Conservation (phyloP, 2,113 vertebrate species). For the Arizona elegans region DNA sequence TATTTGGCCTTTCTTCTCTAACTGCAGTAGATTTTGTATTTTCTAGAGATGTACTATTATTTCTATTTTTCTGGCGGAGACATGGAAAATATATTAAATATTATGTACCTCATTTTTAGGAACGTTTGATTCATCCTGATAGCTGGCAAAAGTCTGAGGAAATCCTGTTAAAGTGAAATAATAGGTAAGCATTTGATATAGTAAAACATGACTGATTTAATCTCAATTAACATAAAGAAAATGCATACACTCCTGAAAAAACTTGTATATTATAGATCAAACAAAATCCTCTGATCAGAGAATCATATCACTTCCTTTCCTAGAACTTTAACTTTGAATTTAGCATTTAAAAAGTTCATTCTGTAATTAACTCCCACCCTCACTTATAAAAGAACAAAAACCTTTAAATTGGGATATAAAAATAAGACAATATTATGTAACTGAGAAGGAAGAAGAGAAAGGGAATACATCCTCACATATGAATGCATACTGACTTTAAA, state of each 20-base stretch:
- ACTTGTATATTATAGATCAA: neutral
- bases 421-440: neutral
- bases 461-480: neutral
- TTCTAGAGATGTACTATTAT: neutral
- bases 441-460: neutral
- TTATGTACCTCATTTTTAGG: constrained; percentile 52
- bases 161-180: constrained; percentile 51
- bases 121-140: constrained; percentile 26
- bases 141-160: constrained; percentile 44
- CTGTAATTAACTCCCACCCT: neutral
- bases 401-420: neutral
- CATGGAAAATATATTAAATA: neutral
- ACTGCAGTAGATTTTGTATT: neutral
- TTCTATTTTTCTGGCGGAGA: neutral
- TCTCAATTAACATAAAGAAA: neutral
- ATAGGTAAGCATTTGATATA: neutral
- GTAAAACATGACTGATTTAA: neutral
- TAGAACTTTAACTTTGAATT: neutral
- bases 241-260: neutral
- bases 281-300: neutral
- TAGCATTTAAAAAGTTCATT: neutral
- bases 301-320: neutral
- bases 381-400: neutral
- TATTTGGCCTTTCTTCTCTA: neutral
- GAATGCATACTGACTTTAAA: neutral